phyloP scores from a whole-genome alignment of 2,797 vertebrate genomes.

The Prunella strophiata region DNA sequence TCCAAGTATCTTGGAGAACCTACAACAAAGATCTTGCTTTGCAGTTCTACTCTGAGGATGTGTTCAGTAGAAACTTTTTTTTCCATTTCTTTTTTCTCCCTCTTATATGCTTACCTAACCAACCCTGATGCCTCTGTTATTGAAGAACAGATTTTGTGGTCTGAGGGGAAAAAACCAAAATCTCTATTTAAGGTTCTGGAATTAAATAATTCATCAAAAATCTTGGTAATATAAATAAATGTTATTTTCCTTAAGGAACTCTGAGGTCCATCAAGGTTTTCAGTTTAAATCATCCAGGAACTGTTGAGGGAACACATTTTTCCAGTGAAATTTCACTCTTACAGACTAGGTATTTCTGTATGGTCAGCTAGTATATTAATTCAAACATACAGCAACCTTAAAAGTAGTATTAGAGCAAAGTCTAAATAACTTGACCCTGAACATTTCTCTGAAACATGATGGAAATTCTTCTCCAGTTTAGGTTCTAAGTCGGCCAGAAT shows the following conservation, averaged over 20 bases:
- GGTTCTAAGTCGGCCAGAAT: neutral
- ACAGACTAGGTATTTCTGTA: neutral
- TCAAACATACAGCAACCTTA: neutral
- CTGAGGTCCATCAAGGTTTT: neutral
- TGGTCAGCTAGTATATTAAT: neutral
- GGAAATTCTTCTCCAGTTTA: neutral
- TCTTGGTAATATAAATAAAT: neutral
- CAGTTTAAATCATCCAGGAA: neutral
- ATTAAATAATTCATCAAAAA: neutral
- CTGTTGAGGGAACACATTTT: neutral
- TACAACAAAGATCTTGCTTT: neutral
- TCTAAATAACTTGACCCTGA: neutral
- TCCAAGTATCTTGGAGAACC: neutral
- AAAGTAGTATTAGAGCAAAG: neutral
- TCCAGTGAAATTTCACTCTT: neutral
- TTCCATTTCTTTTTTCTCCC: rapidly evolving
- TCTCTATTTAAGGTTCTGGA: neutral
- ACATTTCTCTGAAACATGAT: neutral
- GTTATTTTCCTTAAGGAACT: neutral
- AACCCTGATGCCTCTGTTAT: neutral
- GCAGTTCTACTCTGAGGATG: neutral
- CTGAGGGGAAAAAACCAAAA: neutral
- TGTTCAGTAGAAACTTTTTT: neutral
- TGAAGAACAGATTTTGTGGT: neutral
- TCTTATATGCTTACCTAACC: neutral